Evolutionary conservation across 2,113 vertebrate genomes (phyloP), one percentile per base, ranked within the genome.

Genomic region (Danionella cerebrum): DNA sequence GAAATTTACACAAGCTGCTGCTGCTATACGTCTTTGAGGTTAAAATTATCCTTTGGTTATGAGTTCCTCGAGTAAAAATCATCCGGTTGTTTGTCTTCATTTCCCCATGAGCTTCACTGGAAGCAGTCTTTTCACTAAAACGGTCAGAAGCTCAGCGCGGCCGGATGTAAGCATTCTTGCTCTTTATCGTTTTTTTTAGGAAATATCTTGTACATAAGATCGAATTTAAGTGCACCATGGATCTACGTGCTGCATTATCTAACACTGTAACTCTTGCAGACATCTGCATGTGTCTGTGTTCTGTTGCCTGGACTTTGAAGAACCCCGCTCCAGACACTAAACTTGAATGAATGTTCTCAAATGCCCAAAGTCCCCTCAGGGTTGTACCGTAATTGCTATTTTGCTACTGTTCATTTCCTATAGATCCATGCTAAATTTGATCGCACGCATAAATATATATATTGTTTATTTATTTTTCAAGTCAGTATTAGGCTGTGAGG

Each of bases 401-500:
- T 54, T 29, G 50, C 42, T 51, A 25, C n/a, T 45, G 63, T 45
- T 3, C 27, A 35, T 63, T 29, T 13, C 27, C 41, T 16, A 36
- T 29, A 42, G 19, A 29, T 8, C 36, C 50, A 59, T 24, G 29
- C 22, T 39, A 42, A 25, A 47, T 47, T 35, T 11, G 42, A 60
- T 13, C 22, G 51, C 27, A 71, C 66, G 78, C 85, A 75, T 66
- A 36, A 84, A 74, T 83, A 81, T 83, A 79, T 79, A 84, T 75
- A 73, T 81, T 82, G 72, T 67, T 77, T 77, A 74, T 91, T 87
- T 87, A 78, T 90, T 86, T 78, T 89, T 84, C 89, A 87, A 82
- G 84, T 80, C 90, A 89, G 89, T 91, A 87, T 91, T 91, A 90
- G 82, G 82, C 83, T 76, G 59, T 57, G 67, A 80, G 81, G 83